Base-by-base conservation (phyloP, 1,140 invertebrate genomes). In the Drosophila kanapiae region DNA sequence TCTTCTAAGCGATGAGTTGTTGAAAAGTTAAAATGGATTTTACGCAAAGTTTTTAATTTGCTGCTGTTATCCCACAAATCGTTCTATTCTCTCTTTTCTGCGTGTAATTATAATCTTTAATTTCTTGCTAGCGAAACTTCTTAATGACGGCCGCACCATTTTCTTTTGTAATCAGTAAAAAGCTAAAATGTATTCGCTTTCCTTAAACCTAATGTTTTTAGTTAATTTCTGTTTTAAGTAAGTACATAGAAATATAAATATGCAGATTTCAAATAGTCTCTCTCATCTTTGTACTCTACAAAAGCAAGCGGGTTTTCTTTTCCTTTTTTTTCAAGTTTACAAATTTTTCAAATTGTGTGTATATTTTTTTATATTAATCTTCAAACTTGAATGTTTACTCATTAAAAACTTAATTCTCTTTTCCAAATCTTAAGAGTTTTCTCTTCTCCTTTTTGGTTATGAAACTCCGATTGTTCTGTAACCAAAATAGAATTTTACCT, bases 11-110 rank as follows among this genome's bases (percentile, higher is more conserved):
- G 78, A 80, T 83, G 70, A 88, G 81, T 88, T 88, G 86, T 90
- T 75, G 70, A 85, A 90, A 88, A 88, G 85, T 88, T 88, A 90
- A 88, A 88, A 88, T 88, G 75, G 83, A 72, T 88, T 88, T 88
- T 88, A 74, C 76, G 58, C 45, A 82, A 72, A 71, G 75, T 75
- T 75, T 74, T 75, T 75, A 75, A 65, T 76, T 76, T 75, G 74
- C 72, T 45, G 61, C 71, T 64, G 37, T 76, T 76, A 56, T 74
- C 54, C 69, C 68, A 23, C 67, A 72, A 72, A 72, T 70, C 69
- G 67, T 76, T 65, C 53, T 65, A 76, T 58, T 67, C 54, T 76
- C 48, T 47, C 45, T 42, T 33, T 42, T 35, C 37, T 37, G 53
- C 43, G 54, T 31, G 53, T 60, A 72, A 72, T 72, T 72, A 72